Base-by-base conservation (phyloP, 2,797 vertebrate genomes). In the Periparus ater region DNA sequence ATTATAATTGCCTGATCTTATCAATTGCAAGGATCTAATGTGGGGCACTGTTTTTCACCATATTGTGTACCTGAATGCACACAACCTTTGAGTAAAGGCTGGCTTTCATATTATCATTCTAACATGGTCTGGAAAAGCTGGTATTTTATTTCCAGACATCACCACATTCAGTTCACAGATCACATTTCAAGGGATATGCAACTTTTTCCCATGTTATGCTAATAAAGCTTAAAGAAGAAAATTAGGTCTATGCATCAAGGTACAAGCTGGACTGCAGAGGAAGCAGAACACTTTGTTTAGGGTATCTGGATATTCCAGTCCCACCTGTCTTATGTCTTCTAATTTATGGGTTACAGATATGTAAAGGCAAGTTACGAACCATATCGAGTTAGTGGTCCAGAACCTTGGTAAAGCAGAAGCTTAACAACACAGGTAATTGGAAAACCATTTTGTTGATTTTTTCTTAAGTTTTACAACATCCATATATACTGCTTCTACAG, bases 11-110 rank as follows among this genome's bases (percentile, higher is more conserved):
- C 23, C 13, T 6, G 0, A 32, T 51, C 38, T 18, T 26, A 58
- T 19, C 40, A 76, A 25, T 14, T 34, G 29, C 29, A 47, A 68
- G 47, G 40, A 61, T 47, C 13, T 1, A 30, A 76, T 25, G 5
- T 3, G 2, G 55, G 2, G 20, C 1, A 1, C 25, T 38, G 7
- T 1, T 53, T 68, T 68, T 25, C 3, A 1, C 55, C n/a, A 40
- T 29, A 13, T 8, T n/a, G 7, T 25, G 17, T 6, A 61, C 29
- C 23, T n/a, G 20, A 61, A 76, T 7, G 23, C 20, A 63, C 40
- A 32, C 40, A n/a, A 32, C 11, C 21, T 62, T 42, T 21, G 36
- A 36, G 26, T 17, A 47, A 77, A 68, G 17, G 6, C 40, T 40
- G 25, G 29, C 23, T 85, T 68, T 61, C 29, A 34, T 16, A 47